Base-by-base conservation (phyloP, 2,888 invertebrate species). In the Rhorus exstirpatorius region DNA sequence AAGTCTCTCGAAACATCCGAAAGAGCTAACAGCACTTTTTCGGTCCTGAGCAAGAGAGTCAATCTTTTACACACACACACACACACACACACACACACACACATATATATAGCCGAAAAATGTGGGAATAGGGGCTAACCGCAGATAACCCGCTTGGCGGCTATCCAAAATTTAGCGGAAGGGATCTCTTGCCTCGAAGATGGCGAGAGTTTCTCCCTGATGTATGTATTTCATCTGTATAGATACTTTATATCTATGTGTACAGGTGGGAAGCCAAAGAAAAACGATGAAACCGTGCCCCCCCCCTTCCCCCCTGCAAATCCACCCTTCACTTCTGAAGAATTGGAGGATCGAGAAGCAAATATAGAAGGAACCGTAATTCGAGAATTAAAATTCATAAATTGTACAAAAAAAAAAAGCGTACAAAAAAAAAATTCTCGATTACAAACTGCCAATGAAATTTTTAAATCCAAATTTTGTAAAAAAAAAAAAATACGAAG, bases 121-220 rank as follows among this genome's bases (percentile, higher is more conserved):
- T n/a, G 63, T 41, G 49, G 44, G 41, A 67, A 46, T 8, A 46
- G 46, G 35, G 21, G 46, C 55, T 49, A 58, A 65, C 81, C 85
- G 70, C 83, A 84, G 85, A 85, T 89, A 89, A 87, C 77, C 75
- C 80, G 82, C 85, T 89, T 90, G 90, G 90, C 88, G 67, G 44
- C 26, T 71, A 84, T 88, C 89, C 90, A 90, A 76, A 87, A 85
- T 87, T 87, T 84, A 81, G 80, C 72, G 44, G 46, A 58, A 71
- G 79, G 60, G 80, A 84, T 79, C 51, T 31, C 70, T 60, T 68
- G 71, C 83, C 75, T 35, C 49, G 71, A 81, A 65, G 74, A 51
- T 26, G 49, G 31, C n/a, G 41, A 65, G 44, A 44, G 46, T 63
- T 77, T 79, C 75, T 24, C 46, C 31, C 46, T 75, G 49, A 77